Evolutionary conservation across 2,797 vertebrate species (phyloP), one percentile per base, ranked within the genome.

Genomic region (Mormyrus hasselquistii): DNA sequence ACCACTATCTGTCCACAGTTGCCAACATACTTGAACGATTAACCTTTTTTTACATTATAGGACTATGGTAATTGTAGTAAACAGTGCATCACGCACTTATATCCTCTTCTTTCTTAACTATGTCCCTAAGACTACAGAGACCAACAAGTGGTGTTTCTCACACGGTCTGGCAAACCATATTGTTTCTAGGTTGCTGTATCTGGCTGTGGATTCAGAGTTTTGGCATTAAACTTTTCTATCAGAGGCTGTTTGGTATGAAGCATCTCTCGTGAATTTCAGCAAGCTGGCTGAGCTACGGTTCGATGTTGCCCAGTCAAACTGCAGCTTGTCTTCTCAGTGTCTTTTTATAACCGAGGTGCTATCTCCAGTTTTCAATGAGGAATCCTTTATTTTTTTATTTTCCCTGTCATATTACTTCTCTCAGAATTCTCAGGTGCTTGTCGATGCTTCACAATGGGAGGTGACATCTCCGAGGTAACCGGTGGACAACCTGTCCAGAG

Each of bases 171-270:
- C 73, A 41, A 79, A n/a, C 16, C 73, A 41, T 79, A 79, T 41
- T 41, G 73, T 47, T 44, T 6, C 73, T 79, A 44, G 38, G 38
- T 79, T 47, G 38, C 41, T 79, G 73, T 41, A 79, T 79, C 19
- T 79, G 19, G 16, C 41, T 47, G 73, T 79, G 38, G 38, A n/a
- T 79, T 73, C 29, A 34, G 29, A 38, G 65, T 16, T 16, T 73
- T 73, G 65, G 65, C 65, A 73, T 73, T 73, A 73, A 73, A 73
- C 65, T n/a, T 79, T 79, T 79, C 73, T 79, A n/a, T 79, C 73
- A 79, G 41, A 44, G 73, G 3, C 29, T 79, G 73, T n/a, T 79
- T 79, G 73, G 73, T n/a, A 79, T 47, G 73, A 44, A 47, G 73
- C 1, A 79, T 47, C 73, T 79, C 41, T 47, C 38, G 2, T 79